Conservation (phyloP, 2,797 vertebrate species). For the Ctenosaura bakeri region DNA sequence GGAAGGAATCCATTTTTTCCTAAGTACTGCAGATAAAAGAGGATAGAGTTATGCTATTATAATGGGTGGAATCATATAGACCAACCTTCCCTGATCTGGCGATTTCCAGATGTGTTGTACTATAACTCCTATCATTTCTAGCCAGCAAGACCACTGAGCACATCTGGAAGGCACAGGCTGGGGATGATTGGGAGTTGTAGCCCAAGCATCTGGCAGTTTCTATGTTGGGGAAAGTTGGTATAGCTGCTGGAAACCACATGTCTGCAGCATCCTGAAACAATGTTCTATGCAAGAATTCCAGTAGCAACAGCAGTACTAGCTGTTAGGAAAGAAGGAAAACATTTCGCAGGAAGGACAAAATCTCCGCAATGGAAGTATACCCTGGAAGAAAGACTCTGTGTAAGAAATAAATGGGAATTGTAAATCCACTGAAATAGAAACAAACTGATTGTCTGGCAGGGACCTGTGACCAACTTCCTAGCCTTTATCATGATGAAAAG, state of each 20-base stretch:
- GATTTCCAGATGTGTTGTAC: neutral
- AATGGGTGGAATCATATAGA: neutral
- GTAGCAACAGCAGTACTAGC: neutral
- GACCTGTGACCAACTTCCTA: neutral
- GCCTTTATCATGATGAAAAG: constrained; percentile 2
- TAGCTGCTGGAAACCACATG: neutral
- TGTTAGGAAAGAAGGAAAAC: neutral
- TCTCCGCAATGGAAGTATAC: neutral
- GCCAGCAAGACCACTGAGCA: neutral
- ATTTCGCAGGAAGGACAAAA: neutral
- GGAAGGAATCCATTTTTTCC: neutral
- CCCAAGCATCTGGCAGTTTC: neutral
- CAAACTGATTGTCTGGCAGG: constrained; percentile 5
- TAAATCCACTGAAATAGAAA: neutral
- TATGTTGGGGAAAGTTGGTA: no score
- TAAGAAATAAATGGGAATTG: neutral
- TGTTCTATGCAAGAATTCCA: neutral
- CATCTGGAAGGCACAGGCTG: neutral
- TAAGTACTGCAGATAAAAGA: neutral
- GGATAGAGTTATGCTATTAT: neutral
- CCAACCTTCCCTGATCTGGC: neutral
- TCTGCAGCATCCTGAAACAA: neutral
- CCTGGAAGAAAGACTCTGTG: neutral
- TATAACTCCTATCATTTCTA: neutral
- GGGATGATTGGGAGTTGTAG: neutral